Evolutionary conservation across 2,888 invertebrate genomes (phyloP).

Genomic region (Erynnis tages): DNA sequence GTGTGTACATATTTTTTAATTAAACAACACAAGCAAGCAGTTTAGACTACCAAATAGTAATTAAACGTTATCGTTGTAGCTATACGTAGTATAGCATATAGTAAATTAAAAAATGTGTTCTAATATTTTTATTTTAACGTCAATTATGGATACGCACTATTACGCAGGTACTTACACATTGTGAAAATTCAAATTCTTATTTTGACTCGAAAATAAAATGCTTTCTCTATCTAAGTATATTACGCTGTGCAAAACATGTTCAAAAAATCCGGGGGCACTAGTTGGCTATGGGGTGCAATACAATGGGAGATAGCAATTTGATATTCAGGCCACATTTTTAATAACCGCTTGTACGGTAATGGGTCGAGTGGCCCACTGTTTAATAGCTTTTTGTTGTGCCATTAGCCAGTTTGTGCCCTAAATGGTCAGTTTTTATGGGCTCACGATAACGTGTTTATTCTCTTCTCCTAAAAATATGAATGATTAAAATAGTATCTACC

Average conservation of each 20-base stretch:
- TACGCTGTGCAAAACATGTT: constrained; percentile 45
- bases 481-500: neutral
- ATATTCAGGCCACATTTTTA: constrained; percentile 83
- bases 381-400: constrained; percentile 67
- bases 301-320: constrained; percentile 80
- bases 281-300: constrained; percentile 57
- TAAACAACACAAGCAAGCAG: too few relatives aligned
- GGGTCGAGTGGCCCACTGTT: constrained; percentile 65
- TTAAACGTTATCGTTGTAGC: too few relatives aligned
- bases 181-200: too few relatives aligned
- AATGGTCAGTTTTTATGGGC: constrained; percentile 9
- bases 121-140: too few relatives aligned
- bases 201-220: too few relatives aligned
- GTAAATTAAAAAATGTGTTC: too few relatives aligned
- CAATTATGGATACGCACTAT: too few relatives aligned
- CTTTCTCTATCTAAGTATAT: too few relatives aligned
- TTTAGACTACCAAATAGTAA: too few relatives aligned
- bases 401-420: constrained; percentile 40
- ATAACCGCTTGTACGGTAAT: constrained; percentile 69
- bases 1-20: too few relatives aligned
- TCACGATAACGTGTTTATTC: neutral
- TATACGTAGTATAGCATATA: too few relatives aligned
- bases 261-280: constrained; percentile 54
- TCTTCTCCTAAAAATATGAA: neutral
- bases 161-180: too few relatives aligned